Percentiles rank a stretch among this genome's conserved stretches.
These are phyloP conservation scores for Amphipoea lucens DNA, from an alignment of 2,888 invertebrate species.

Conservation along the genomic window DNA sequence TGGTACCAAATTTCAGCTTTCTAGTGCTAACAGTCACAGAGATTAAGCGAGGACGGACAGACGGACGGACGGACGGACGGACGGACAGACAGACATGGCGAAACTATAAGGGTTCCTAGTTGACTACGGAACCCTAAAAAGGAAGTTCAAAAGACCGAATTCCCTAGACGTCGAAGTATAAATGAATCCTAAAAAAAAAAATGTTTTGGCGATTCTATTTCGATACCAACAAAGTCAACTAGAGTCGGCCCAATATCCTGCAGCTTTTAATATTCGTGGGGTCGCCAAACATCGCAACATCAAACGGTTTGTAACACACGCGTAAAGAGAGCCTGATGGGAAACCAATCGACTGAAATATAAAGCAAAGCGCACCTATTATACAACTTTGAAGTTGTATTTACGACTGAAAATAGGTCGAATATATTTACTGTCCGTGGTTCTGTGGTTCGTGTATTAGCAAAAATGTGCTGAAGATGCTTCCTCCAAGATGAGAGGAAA, in stretches of 20 bases:
- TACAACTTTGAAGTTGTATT: slow-evolving; percentile 41
- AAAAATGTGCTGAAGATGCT: background rate
- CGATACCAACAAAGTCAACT: slow-evolving; percentile 16
- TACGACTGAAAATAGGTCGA: background rate
- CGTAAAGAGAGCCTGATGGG: slow-evolving; percentile 2
- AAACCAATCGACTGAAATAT: slow-evolving; percentile 24
- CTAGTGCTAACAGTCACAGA: too few species aligned
- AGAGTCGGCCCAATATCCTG: slow-evolving; percentile 37
- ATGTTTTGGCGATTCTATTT: background rate
- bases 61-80: too few species aligned
- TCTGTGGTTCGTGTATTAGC: background rate
- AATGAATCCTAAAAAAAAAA: background rate
- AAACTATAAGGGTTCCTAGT: too few species aligned
- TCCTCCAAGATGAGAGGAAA: background rate
- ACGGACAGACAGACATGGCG: too few species aligned
- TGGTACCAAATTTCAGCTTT: too few species aligned
- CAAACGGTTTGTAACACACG: slow-evolving; percentile 46
- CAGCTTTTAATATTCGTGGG: slow-evolving; percentile 53
- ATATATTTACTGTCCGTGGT: background rate
- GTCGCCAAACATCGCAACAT: slow-evolving; percentile 51
- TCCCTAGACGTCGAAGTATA: too few species aligned
- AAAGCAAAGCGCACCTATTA: slow-evolving; percentile 16
- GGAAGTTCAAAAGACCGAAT: background rate
- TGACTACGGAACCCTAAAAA: too few species aligned
- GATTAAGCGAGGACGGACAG: too few species aligned